Evolutionary conservation across 2,888 invertebrate genomes (phyloP).

Genomic region (Magallana nippona): DNA sequence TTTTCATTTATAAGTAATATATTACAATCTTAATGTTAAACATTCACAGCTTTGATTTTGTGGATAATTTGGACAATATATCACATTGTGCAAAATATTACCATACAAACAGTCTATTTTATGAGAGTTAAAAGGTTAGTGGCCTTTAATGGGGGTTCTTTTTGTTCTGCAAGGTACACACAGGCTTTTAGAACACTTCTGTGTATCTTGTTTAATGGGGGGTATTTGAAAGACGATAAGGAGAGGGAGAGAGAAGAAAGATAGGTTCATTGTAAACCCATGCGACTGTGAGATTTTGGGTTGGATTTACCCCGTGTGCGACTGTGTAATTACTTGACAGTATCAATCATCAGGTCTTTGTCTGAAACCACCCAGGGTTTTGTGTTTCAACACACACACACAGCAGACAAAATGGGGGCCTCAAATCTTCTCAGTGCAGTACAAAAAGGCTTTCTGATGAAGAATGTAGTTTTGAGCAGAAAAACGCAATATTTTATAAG

Average conservation of each 20-base stretch:
- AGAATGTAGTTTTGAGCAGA: too few relatives aligned
- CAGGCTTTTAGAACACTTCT: conserved; percentile 28
- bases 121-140: conserved; percentile 23
- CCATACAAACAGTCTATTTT: background rate
- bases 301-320: background rate
- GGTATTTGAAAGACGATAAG: conserved; percentile 27
- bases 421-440: background rate
- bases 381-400: conserved; percentile 14
- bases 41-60: background rate
- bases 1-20: too few relatives aligned
- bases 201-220: conserved; percentile 31
- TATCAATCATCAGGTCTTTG: conserved; percentile 6
- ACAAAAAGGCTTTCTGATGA: too few relatives aligned
- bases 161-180: conserved; percentile 5
- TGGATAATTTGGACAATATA: background rate
- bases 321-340: conserved; percentile 2
- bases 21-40: too few relatives aligned
- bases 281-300: conserved; percentile 19
- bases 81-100: background rate
- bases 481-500: too few relatives aligned
- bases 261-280: background rate
- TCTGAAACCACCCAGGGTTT: conserved; percentile 27
- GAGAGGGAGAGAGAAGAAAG: background rate
- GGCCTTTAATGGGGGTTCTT: background rate
- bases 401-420: background rate